Base-by-base conservation (phyloP, 2,797 vertebrate species). In the Picus viridis region DNA sequence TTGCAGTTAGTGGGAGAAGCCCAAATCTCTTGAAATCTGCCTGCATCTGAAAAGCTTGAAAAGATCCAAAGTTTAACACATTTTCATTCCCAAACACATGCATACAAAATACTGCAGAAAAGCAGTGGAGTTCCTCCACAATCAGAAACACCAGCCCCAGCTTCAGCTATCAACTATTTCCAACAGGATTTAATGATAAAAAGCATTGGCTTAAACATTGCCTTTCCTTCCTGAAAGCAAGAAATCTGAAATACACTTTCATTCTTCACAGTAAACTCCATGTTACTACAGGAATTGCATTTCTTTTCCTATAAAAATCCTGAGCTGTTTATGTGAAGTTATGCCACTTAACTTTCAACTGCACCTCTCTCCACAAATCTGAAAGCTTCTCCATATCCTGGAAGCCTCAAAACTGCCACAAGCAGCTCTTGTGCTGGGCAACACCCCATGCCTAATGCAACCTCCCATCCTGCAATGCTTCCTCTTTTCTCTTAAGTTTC, bases 381-480 rank as follows among this genome's bases (percentile, higher is more conserved):
- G 18, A 65, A 71, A 72, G 69, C 15, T 43, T 43, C 41, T 43
- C 41, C 41, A 43, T 16, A 43, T 15, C 41, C 57, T 13, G 18
- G 62, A 71, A 72, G 69, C 69, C 78, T 15, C 64, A 15, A 30
- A 34, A 69, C 73, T 2, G 12, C 24, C 20, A 32, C 27, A 13
- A 29, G 12, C 6, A 1, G 12, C 34, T n/a, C 30, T 16, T 32
- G 36, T 23, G n/a, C 43, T 57, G 14, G 4, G 12, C 54, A 69
- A 24, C 14, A 22, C 0, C 2, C 12, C 56, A 10, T 1, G 4
- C 12, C 43, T n/a, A 14, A 26, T 2, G 24, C 54, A 71, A 6
- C 12, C 9, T 20, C 39, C 27, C 17, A 7, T 3, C 22, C 65
- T 14, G 17, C 1, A 2, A 45, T 8, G 12, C n/a, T 78, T 74